Evolutionary conservation across 2,797 vertebrate genomes (phyloP).

Genomic region (Halcyon badia): DNA sequence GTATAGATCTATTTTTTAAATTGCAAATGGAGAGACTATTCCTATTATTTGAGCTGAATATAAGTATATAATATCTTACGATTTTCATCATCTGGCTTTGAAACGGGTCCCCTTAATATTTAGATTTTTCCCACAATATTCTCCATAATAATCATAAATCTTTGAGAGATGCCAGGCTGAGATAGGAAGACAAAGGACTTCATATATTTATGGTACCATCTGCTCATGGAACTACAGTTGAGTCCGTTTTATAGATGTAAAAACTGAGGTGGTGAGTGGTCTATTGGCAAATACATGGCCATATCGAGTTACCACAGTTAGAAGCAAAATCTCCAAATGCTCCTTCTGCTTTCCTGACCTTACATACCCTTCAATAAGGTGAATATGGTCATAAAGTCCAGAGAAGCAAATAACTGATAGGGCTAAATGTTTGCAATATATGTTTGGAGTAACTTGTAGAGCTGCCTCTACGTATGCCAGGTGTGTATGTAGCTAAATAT

Average conservation of each 20-base stretch:
- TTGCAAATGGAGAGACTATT: neutral
- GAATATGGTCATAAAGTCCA: neutral
- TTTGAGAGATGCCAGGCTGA: neutral
- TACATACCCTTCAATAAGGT: neutral
- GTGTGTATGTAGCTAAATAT: neutral
- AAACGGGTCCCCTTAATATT: neutral
- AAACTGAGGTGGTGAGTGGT: slow-evolving; percentile 19
- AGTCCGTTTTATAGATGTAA: slow-evolving; percentile 47
- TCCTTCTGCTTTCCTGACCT: slow-evolving; percentile 35
- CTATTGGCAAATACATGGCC: neutral
- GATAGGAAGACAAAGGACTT: neutral
- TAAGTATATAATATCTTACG: neutral
- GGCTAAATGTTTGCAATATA: neutral
- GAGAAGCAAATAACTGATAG: neutral
- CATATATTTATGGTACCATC: neutral
- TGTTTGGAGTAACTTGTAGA: slow-evolving; percentile 3
- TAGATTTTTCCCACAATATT: neutral
- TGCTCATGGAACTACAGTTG: neutral
- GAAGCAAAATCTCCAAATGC: slow-evolving; percentile 18
- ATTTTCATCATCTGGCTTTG: slow-evolving; percentile 3
- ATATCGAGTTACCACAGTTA: neutral
- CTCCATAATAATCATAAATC: neutral
- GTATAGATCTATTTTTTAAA: neutral
- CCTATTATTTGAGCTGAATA: neutral
- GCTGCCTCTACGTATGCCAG: neutral